Base-by-base conservation (phyloP, 2,797 vertebrate genomes). In the Lophura swinhoii region DNA sequence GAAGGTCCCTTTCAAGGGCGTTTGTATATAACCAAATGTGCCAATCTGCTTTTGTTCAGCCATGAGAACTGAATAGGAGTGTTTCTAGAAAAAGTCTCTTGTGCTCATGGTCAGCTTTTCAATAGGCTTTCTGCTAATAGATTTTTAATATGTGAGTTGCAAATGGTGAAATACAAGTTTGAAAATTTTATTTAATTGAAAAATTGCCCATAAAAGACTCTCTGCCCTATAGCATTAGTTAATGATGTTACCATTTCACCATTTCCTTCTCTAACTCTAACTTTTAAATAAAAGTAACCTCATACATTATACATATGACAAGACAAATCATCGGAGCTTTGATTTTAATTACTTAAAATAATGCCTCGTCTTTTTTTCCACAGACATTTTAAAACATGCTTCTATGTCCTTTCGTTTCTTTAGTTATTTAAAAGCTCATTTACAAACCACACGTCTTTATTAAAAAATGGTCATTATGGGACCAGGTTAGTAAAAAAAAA, bases 11-110 rank as follows among this genome's bases (percentile, higher is more conserved):
- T 95, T 96, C 82, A 87, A 71, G 91, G 89, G 48, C 83, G 0
- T 94, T 95, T 95, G 87, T 96, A 75, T 96, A n/a, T 88, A 88
- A 90, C 90, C 93, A 94, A 96, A 96, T 97, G 89, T 97, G 84
- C 95, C 94, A 96, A 87, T 97, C 95, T 94, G 80, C 97, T 96
- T 97, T 97, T 97, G 97, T 97, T 93, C 78, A 69, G 87, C 51
- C 91, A 93, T 94, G 93, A 96, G 97, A 95, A 96, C 84, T 92
- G 87, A 97, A 96, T 94, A 92, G 95, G 94, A 96, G 68, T 95
- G 95, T 95, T 97, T 95, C 92, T 80, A 97, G 92, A 93, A 95
- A 84, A 97, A 92, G 91, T 96, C 85, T 88, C 86, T 96, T 94
- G 95, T 95, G 90, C 87, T 94, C 92, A 80, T 59, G 84, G 80